Evolutionary conservation across 2,888 invertebrate genomes (phyloP), one percentile per base, ranked within the genome.

Genomic region (Sinhomidia bicolor): DNA sequence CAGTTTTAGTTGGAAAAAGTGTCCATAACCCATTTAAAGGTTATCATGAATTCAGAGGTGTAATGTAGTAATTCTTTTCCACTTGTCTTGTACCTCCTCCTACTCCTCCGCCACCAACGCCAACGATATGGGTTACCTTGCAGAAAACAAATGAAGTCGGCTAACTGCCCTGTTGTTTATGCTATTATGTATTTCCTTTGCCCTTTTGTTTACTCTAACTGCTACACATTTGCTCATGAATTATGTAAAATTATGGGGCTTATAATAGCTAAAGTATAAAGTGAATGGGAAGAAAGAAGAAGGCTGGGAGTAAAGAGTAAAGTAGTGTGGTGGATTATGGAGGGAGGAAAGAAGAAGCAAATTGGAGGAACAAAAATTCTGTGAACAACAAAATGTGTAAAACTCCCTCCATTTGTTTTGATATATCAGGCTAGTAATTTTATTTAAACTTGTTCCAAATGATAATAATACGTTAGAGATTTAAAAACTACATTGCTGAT

Each of bases 21-120:
- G 71, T 65, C 81, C 71, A 71, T 82, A 82, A 82, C 82, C 82
- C 71, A 81, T 47, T 82, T 82, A 57, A 51, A 71, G 82, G 68
- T 54, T 51, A 82, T 82, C 32, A 82, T 20, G 47, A 65, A 82
- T 71, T 82, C 71, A 80, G 12, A 68, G 51, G 14, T 57, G 29
- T n/a, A 54, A 32, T 54, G 54, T 57, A 7, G 29, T 36, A 54
- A 57, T 23, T 44, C 47, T 41, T 41, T 44, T 17, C 32, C 17
- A 54, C 32, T 62, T 60, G 60, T 60, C 23, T 26, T 1, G 20
- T 12, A 47, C 9, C n/a, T n/a, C 12, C 47, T 47, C 47, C 6
- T 47, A 47, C 14, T 17, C n/a, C 54, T 17, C 10, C 47, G 14
- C 17, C 47, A 47, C 3, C 54, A 54, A 54, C 17, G 5, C 14